These are phyloP conservation scores for Muschampia plurimacula DNA, from an alignment of 2,888 invertebrate species.

Conservation along the genomic window DNA sequence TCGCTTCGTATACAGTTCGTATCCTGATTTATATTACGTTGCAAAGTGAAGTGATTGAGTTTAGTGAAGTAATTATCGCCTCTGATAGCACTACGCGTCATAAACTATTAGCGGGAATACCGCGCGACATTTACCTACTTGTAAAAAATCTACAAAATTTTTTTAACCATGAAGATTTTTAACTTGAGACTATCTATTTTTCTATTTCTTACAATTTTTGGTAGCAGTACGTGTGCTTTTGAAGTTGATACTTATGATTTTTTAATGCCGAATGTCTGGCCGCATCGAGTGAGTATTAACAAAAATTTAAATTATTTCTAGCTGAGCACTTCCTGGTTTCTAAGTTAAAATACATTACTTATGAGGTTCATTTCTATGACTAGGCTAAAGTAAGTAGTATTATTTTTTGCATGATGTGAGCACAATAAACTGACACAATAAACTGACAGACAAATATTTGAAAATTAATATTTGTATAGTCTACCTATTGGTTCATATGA, in stretches of 20 bases:
- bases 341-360: no score
- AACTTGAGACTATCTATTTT: constrained; percentile 39
- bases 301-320: background rate
- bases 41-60: constrained; percentile 23
- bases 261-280: constrained; percentile 93
- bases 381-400: no score
- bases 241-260: constrained; percentile 87
- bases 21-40: constrained; percentile 47
- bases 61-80: constrained; percentile 39
- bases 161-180: constrained; percentile 31
- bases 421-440: no score
- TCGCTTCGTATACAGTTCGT: constrained; percentile 48
- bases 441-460: no score
- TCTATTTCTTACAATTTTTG: constrained; percentile 39
- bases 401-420: no score
- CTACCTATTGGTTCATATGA: no score
- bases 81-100: background rate
- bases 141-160: constrained; percentile 11
- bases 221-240: constrained; percentile 49
- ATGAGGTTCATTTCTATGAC: no score
- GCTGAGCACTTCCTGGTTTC: no score
- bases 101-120: constrained; percentile 40
- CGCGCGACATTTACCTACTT: constrained; percentile 13
- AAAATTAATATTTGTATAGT: no score
- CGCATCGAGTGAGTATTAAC: constrained; percentile 88